Percentiles rank a stretch among this genome's conserved stretches.
These are phyloP conservation scores for Sarcoramphus papa DNA, from an alignment of 2,797 vertebrate genomes.

Conservation along the genomic window DNA sequence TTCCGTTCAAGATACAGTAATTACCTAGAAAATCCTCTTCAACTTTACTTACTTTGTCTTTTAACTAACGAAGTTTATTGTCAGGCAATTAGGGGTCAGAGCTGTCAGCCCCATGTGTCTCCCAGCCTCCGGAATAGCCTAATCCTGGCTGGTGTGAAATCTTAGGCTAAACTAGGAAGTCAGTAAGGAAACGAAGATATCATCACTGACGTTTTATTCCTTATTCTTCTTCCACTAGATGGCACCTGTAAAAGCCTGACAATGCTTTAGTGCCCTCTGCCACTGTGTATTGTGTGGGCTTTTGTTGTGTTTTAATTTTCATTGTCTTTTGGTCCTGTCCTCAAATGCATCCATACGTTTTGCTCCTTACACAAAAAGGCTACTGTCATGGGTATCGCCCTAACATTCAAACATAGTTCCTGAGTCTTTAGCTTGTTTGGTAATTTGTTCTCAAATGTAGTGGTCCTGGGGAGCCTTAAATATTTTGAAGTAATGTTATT, in stretches of 20 bases:
- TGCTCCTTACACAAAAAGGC: neutral
- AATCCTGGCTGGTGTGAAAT: neutral
- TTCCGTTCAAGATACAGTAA: neutral
- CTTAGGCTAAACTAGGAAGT: neutral
- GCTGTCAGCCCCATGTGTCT: neutral
- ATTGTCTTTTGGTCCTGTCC: neutral
- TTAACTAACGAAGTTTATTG: neutral
- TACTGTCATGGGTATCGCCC: fast-evolving
- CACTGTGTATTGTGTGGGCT: neutral
- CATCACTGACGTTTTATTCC: neutral
- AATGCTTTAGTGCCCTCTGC: neutral
- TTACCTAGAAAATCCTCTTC: neutral
- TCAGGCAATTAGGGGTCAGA: neutral
- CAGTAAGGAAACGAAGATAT: fast-evolving
- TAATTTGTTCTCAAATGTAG: neutral
- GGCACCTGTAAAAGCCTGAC: neutral
- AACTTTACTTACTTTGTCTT: fast-evolving
- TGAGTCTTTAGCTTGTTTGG: neutral
- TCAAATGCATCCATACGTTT: fast-evolving
- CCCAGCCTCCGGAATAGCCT: neutral
- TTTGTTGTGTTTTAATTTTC: neutral
- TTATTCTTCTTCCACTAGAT: neutral
- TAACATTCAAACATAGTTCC: neutral
- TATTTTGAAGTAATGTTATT: neutral
- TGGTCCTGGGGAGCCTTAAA: neutral